Percentiles rank a stretch among this genome's conserved stretches.
These are phyloP conservation scores for Mola mola DNA, from an alignment of 2,113 vertebrate genomes.

Conservation along the genomic window DNA sequence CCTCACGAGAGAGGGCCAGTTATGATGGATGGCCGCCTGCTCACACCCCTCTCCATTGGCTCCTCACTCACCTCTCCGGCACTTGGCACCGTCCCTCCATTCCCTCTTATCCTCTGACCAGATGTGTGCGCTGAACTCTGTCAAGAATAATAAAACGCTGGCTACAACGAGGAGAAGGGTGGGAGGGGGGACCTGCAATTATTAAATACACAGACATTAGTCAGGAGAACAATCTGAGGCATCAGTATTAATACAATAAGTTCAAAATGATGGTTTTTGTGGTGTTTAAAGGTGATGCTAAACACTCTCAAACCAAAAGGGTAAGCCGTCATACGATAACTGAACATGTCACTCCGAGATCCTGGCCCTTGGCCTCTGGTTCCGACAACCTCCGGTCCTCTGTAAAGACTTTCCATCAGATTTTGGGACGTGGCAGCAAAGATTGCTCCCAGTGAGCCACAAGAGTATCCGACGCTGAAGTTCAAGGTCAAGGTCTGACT, in stretches of 20 bases:
- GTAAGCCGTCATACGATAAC: too few relatives aligned
- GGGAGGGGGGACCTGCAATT: conserved; percentile 14
- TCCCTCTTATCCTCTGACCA: conserved; percentile 79
- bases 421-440: too few relatives aligned
- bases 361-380: too few relatives aligned
- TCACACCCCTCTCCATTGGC: conserved; percentile 64
- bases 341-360: too few relatives aligned
- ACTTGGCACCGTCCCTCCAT: conserved; percentile 67
- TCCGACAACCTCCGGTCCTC: too few relatives aligned
- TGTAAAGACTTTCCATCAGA: too few relatives aligned
- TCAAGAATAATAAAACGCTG: conserved; percentile 88
- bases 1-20: conserved; percentile 58
- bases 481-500: too few relatives aligned
- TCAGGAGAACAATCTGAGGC: too few relatives aligned
- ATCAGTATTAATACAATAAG: not conserved
- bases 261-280: not conserved
- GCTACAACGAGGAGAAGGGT: conserved; percentile 45
- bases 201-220: conserved; percentile 20
- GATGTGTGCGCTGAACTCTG: conserved; percentile 89
- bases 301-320: not conserved
- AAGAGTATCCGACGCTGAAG: too few relatives aligned
- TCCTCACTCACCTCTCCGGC: conserved; percentile 70
- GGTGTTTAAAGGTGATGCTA: not conserved
- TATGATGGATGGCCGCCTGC: conserved; percentile 77
- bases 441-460: too few relatives aligned